phyloP scores from a whole-genome alignment of 2,797 vertebrate species.

The Enteromius unitaeniatus region DNA sequence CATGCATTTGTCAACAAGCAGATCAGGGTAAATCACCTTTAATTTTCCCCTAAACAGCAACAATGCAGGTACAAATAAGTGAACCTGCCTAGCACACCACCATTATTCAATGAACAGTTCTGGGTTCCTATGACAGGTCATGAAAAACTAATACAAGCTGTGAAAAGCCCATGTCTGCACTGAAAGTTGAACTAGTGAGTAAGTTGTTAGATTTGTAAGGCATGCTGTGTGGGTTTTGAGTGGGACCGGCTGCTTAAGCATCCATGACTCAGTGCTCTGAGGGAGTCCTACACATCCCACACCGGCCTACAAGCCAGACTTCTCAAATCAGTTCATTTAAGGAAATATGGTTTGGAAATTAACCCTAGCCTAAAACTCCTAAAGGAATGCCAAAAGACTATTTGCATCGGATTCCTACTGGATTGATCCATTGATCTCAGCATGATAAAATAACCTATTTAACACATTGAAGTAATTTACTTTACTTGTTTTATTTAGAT shows the following conservation, averaged over 20 bases:
- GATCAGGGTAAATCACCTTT: conserved; percentile 71
- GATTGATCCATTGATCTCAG: neutral
- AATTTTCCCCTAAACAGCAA: conserved; percentile 68
- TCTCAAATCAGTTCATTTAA: conserved; percentile 12
- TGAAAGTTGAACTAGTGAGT: conserved; percentile 50
- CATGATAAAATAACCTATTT: neutral
- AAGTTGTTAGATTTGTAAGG: conserved; percentile 45
- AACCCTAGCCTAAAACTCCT: conserved; percentile 11
- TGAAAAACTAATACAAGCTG: conserved; percentile 18
- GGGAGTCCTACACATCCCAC: conserved; percentile 57
- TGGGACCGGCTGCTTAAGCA: conserved; percentile 56
- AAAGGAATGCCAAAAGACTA: neutral
- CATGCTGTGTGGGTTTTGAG: conserved; percentile 57
- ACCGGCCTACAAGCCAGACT: conserved; percentile 53
- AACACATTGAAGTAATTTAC: neutral
- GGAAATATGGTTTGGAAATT: conserved; percentile 24
- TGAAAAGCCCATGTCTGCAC: conserved; percentile 20
- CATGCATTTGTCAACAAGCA: conserved; percentile 68
- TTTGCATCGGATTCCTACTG: neutral
- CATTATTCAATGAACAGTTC: neutral
- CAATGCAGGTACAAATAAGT: neutral
- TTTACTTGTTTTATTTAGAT: too few relatives aligned
- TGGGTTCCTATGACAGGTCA: conserved; percentile 18
- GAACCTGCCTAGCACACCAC: neutral
- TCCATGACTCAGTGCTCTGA: conserved; percentile 57